These are phyloP conservation scores for Lasioglossum calceatum DNA, from an alignment of 2,888 invertebrate species.

Conservation along the genomic window DNA sequence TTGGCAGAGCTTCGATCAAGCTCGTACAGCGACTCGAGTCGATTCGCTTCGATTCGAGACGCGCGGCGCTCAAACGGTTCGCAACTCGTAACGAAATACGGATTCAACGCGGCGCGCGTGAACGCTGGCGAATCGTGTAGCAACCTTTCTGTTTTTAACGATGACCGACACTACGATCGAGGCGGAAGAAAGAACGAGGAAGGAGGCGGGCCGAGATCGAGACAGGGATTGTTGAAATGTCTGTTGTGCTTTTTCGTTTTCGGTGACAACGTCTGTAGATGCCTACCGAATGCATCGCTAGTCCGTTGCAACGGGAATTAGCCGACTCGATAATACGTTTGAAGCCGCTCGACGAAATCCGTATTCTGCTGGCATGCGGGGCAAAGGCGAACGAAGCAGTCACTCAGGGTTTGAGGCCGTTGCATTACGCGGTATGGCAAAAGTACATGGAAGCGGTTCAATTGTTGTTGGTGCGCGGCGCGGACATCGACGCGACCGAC, in stretches of 20 bases:
- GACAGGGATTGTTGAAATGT: not conserved
- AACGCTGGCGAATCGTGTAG: not conserved
- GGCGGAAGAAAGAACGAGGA: not conserved
- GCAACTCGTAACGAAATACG: no score
- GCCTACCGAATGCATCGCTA: constrained; percentile 90
- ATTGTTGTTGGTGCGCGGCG: constrained; percentile 92
- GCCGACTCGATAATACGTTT: constrained; percentile 96
- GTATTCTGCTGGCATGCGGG: constrained; percentile 94
- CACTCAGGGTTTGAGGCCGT: constrained; percentile 93
- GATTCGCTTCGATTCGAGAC: not conserved
- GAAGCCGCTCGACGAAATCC: constrained; percentile 94
- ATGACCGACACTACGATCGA: not conserved
- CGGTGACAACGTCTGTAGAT: constrained; percentile 82
- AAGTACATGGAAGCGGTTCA: constrained; percentile 92
- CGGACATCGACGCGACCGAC: constrained; percentile 93
- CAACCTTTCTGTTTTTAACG: not conserved
- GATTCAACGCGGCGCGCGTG: not conserved
- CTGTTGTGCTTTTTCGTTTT: not conserved
- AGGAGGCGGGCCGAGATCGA: not conserved
- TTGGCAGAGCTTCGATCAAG: constrained; percentile 71
- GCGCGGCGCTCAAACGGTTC: not conserved
- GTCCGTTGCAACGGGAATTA: constrained; percentile 92
- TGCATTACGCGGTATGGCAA: constrained; percentile 97
- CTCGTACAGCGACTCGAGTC: not conserved
- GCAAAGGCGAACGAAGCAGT: constrained; percentile 93